Evolutionary conservation across 2,888 invertebrate species (phyloP), one percentile per base, ranked within the genome.

Genomic region (Lasius fuliginosus): DNA sequence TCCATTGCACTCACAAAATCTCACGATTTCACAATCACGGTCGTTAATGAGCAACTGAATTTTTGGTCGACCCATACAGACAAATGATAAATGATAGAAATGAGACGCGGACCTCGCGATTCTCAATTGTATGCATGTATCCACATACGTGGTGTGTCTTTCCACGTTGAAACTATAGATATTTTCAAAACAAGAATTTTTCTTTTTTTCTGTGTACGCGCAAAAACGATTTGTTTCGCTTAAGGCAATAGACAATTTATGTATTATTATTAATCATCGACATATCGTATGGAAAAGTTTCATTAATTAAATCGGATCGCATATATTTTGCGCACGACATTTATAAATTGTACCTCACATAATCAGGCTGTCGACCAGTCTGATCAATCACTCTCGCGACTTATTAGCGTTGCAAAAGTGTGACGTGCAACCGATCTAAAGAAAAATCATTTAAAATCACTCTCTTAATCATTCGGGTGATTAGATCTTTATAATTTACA

Each of bases 311-410:
- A 27, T n/a, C 36, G 0, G 4, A 27, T 76, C 1, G n/a, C 9
- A 77, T 77, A 42, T 62, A n/a, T 56, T 36, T 56, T 15, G 40
- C 69, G 68, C 5, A 12, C n/a, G 8, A n/a, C 56, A 40, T n/a
- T 68, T 68, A 36, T 76, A 68, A 77, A 77, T 77, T 77, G 42
- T 56, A 36, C n/a, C 27, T 40, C 11, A 33, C 53, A 77, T 12
- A 18, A n/a, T 67, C 40, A 76, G 53, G 40, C 56, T 69, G 40
- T 68, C 40, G 18, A 8, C 8, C 56, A 53, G 12, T 27, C 56
- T 77, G 56, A 68, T 77, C 56, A 77, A 77, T 77, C 11, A 30
- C n/a, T 30, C n/a, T 27, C 12, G 40, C 27, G 53, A 56, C 27
- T 77, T 68, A 68, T 40, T 68, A 74, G 74, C 30, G 8, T 53